Base-by-base conservation (phyloP, 2,797 vertebrate genomes). In the Peromyscus aztecus region DNA sequence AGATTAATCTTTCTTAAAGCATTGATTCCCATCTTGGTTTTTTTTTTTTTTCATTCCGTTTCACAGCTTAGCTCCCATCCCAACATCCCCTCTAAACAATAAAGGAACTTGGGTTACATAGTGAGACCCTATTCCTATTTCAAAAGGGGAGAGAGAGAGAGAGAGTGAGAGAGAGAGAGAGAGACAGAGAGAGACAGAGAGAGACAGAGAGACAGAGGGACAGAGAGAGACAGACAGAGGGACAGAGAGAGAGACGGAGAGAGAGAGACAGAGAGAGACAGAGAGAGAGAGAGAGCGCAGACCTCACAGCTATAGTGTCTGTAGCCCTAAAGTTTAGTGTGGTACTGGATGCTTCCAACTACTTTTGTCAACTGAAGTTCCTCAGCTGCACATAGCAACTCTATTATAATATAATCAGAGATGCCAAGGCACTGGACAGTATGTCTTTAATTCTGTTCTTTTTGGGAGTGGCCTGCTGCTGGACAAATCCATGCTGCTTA, bases 31-130 rank as follows among this genome's bases (percentile, higher is more conserved):
- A 31, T 94, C 34, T n/a, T 76, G 57, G 84, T 91, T 85, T 40
- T 93, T 67, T 87, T 91, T 85, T 40, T 93, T 67, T 85, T 67
- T n/a, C 81, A 80, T 85, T 91, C 89, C 55, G 55, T 81, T 94
- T 49, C n/a, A 71, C 21, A 75, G 21, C 14, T 94, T 91, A 86
- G 80, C 71, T 92, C 80, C 31, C 55, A 92, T 84, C 55, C 77
- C 69, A 81, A 67, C 1, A 46, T 4, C 17, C 57, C 87, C 84
- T 94, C 95, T 90, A 73, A 91, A 96, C 37, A 95, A 76, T 8
- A 90, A 86, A 89, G 67, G 4, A 40, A 4, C 27, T 57, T 71
- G 63, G 52, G 37, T 31, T 59, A 46, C 37, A 24, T 4, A 59
- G 37, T 17, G 49, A 71, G 52, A 69, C 29, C 17, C 89, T 55